phyloP scores from a whole-genome alignment of 1,140 invertebrate species.

The Coenobita brevimanus region DNA sequence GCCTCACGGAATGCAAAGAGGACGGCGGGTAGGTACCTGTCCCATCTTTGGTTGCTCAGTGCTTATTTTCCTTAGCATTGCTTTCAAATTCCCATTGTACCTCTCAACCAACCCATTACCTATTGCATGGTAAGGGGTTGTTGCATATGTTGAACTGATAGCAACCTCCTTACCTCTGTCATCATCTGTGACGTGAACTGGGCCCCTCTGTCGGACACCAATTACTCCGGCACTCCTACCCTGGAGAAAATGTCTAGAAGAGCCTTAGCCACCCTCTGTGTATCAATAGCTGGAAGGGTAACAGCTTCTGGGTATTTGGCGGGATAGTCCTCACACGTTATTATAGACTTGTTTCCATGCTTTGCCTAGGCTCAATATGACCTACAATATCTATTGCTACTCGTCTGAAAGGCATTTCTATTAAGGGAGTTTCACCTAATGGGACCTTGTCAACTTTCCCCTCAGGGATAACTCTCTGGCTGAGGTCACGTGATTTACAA shows the following conservation, averaged over 20 bases:
- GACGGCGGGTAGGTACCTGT: neutral
- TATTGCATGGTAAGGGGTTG: neutral
- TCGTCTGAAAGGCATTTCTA: neutral
- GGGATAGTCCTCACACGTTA: neutral
- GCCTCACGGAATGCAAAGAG: neutral
- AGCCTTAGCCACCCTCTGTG: neutral
- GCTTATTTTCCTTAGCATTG: neutral
- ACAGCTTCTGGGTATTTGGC: constrained; percentile 15
- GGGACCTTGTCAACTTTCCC: neutral
- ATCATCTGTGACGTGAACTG: constrained; percentile 7
- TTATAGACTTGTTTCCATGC: neutral
- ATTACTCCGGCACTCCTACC: neutral
- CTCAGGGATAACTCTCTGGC: neutral
- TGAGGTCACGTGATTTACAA: neutral
- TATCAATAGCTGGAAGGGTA: neutral
- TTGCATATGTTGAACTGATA: neutral
- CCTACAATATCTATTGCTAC: neutral
- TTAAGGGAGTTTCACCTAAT: neutral
- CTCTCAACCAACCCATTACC: neutral
- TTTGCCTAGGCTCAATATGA: no score
- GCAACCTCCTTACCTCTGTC: neutral
- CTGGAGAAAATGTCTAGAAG: neutral
- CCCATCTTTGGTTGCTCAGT: neutral
- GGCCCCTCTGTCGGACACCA: neutral
- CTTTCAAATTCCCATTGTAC: neutral